Evolutionary conservation across 2,888 invertebrate species (phyloP).

Genomic region (Yponomeuta sedellus): DNA sequence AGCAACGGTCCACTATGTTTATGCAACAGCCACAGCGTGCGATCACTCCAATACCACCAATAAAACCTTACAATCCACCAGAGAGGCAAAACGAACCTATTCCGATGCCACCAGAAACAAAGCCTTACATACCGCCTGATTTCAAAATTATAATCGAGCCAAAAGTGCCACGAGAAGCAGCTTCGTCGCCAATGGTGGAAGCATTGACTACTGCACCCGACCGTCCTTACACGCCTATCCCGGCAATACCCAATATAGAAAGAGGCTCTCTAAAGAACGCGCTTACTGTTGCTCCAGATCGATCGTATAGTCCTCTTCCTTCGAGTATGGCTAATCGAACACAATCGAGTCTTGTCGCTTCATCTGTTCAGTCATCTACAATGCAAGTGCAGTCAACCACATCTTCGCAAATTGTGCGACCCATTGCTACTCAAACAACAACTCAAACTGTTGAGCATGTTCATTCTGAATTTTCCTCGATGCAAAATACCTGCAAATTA

Average conservation of each 20-base stretch:
- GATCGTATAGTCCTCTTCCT: constrained; percentile 76
- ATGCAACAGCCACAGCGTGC: constrained; percentile 45
- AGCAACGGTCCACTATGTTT: constrained; percentile 40
- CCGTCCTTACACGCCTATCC: constrained; percentile 77
- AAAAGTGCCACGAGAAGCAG: constrained; percentile 55
- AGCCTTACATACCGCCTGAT: constrained; percentile 81
- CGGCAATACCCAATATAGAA: constrained; percentile 53
- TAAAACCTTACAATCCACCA: constrained; percentile 63
- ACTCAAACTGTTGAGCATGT: constrained; percentile 43
- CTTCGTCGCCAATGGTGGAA: constrained; percentile 79
- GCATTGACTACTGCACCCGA: constrained; percentile 83
- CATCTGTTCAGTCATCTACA: constrained; percentile 30
- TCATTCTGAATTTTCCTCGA: constrained; percentile 46
- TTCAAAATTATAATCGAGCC: constrained; percentile 76
- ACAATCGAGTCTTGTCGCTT: constrained; percentile 40
- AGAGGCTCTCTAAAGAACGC: constrained; percentile 75
- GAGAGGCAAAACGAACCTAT: constrained; percentile 70
- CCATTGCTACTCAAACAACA: constrained; percentile 50
- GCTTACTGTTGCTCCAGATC: constrained; percentile 78
- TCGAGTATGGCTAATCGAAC: constrained; percentile 60
- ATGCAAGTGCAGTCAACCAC: constrained; percentile 35
- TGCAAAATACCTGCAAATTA: constrained; percentile 57
- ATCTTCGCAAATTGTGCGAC: constrained; percentile 47
- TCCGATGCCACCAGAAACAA: constrained; percentile 79
- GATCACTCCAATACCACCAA: constrained; percentile 60